Evolutionary conservation across 1,140 invertebrate species (phyloP).

Genomic region (Helicoverpa armigera): DNA sequence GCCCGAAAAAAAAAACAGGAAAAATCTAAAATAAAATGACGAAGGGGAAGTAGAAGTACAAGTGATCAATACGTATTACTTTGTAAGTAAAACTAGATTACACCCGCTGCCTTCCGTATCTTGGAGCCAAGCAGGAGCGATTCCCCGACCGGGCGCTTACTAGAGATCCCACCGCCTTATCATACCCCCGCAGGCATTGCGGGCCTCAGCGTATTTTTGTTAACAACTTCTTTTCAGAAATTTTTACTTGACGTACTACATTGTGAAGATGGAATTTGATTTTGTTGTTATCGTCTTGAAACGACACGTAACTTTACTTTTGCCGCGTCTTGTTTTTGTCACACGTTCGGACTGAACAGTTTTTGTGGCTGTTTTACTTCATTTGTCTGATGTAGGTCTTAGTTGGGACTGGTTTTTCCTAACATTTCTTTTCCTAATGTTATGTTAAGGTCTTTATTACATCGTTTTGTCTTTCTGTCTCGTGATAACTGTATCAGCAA

Average conservation of each 20-base stretch:
- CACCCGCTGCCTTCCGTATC: slow-evolving; percentile 46
- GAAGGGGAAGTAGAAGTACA: background rate
- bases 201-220: slow-evolving; percentile 78
- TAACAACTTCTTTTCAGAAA: slow-evolving; percentile 84
- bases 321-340: slow-evolving; percentile 30
- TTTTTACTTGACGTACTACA: slow-evolving; percentile 74
- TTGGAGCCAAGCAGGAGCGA: slow-evolving; percentile 41
- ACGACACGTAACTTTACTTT: slow-evolving; percentile 47
- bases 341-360: slow-evolving; percentile 12
- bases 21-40: background rate
- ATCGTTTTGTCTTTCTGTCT: background rate
- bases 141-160: slow-evolving; percentile 67
- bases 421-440: background rate
- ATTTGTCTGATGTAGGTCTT: slow-evolving; percentile 9
- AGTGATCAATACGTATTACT: slow-evolving; percentile 7
- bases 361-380: slow-evolving; percentile 25
- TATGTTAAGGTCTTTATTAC: background rate
- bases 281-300: slow-evolving; percentile 72
- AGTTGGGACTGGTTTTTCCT: slow-evolving; percentile 16
- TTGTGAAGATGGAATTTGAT: slow-evolving; percentile 73
- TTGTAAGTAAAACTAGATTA: slow-evolving; percentile 14
- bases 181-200: slow-evolving; percentile 74
- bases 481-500: background rate
- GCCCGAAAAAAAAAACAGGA: too few relatives aligned
- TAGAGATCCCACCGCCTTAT: slow-evolving; percentile 75